These are phyloP conservation scores for Brachionus rotundiformis DNA, from an alignment of 1,140 invertebrate species.

Conservation along the genomic window DNA sequence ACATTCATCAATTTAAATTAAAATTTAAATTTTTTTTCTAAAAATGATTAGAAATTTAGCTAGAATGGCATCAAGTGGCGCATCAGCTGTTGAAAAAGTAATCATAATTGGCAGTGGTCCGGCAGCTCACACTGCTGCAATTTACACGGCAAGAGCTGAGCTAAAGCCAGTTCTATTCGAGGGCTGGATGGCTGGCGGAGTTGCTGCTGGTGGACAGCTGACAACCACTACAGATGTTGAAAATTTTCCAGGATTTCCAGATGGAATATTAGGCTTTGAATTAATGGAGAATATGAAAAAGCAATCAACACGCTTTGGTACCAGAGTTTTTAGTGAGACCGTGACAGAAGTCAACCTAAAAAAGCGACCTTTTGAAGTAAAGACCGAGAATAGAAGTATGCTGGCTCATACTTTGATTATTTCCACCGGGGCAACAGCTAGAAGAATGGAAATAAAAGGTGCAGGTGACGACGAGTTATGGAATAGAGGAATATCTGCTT, in stretches of 20 bases:
- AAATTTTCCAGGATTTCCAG: constrained; percentile 37
- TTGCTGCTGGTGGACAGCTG: constrained; percentile 37
- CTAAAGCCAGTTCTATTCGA: constrained; percentile 28
- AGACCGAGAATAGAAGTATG: constrained; percentile 23
- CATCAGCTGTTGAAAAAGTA: constrained; percentile 12
- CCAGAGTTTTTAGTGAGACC: background rate
- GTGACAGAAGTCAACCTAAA: background rate
- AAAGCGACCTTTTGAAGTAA: constrained; percentile 1
- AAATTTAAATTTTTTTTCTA: constrained; percentile 11
- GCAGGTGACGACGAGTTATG: constrained; percentile 35
- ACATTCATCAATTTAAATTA: background rate
- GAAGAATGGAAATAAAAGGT: background rate
- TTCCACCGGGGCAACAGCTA: constrained; percentile 19
- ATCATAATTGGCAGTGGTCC: constrained; percentile 41
- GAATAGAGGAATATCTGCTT: constrained; percentile 11
- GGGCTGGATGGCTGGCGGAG: constrained; percentile 30
- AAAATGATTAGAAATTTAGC: constrained; percentile 46
- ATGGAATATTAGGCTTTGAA: constrained; percentile 28
- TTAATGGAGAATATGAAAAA: constrained; percentile 49
- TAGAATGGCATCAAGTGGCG: constrained; percentile 9
- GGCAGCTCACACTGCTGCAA: constrained; percentile 41
- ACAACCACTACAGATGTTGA: constrained; percentile 27
- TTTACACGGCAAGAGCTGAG: constrained; percentile 35
- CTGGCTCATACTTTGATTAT: constrained; percentile 22
- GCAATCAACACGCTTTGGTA: constrained; percentile 14